Base-by-base conservation (phyloP, 2,797 vertebrate genomes). In the Acanthurus tractus region DNA sequence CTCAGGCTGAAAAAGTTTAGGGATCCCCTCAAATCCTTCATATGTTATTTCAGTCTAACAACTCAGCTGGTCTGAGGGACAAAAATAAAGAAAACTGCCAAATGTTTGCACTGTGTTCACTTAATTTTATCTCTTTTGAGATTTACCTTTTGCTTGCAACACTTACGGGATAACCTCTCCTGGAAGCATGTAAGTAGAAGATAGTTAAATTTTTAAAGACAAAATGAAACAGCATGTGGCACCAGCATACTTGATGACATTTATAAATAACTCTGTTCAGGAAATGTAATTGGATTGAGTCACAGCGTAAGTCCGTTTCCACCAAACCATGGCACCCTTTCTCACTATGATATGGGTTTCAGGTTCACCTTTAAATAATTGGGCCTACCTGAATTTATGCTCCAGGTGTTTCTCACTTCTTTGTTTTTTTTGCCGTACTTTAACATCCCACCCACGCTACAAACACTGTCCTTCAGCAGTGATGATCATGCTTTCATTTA, bases 211-310 rank as follows among this genome's bases (percentile, higher is more conserved):
- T 55, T 44, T 8, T 52, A 36, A 59, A 18, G 12, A 34, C 50
- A 40, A 54, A 22, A 6, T 55, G 23, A 36, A 29, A 25, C 17
- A 36, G 9, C 15, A 11, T 20, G 3, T 38, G n/a, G 8, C 20
- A 57, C 50, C 10, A 29, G 53, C 38, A 67, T 12, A 38, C 58
- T n/a, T 74, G 8, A 9, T 15, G 6, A 57, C 44, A 70, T 70
- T 64, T 69, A 79, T 82, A 77, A 85, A 86, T 79, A 58, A 77
- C 44, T 79, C 46, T 53, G 29, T 69, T 65, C 62, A 80, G 22
- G 38, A 82, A 64, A 44, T 50, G 22, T 81, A 80, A 86, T 67
- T 74, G 70, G 65, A 86, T 72, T 70, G 42, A 62, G 29, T 17
- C 23, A 46, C 68, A 61, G 81, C 53, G 49, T 17, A 53, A 12